Evolutionary conservation across 1,140 invertebrate genomes (phyloP).

Genomic region (Littorina saxatilis): DNA sequence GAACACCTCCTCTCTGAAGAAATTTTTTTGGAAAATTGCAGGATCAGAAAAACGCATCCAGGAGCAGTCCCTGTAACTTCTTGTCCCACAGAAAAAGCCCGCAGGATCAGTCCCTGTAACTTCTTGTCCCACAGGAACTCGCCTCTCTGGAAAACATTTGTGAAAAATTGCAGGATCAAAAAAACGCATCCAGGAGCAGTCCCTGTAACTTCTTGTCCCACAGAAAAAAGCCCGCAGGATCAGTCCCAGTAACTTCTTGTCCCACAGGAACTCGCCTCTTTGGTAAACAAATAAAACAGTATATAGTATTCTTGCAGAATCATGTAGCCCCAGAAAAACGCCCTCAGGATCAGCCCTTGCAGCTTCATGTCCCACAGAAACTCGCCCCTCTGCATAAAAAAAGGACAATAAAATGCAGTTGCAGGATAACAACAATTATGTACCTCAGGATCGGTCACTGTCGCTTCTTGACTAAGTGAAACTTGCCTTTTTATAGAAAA

Average conservation of each 20-base stretch:
- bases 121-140: neutral
- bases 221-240: no score
- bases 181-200: slow-evolving; percentile 90
- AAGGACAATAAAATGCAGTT: neutral
- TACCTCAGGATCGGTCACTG: no score
- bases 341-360: slow-evolving; percentile 88
- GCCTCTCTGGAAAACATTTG: slow-evolving; percentile 64
- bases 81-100: no score
- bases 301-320: slow-evolving; percentile 84
- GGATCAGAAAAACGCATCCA: no score
- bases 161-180: slow-evolving; percentile 88
- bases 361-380: slow-evolving; percentile 88
- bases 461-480: no score
- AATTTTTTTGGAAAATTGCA: no score
- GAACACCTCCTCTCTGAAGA: no score
- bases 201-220: slow-evolving; percentile 84
- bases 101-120: slow-evolving; percentile 78
- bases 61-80: no score
- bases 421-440: no score
- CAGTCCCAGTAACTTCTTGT: no score
- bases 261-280: no score
- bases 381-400: slow-evolving; percentile 76
- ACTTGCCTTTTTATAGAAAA: neutral
- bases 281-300: no score
- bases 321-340: slow-evolving; percentile 90